Evolutionary conservation across 2,113 vertebrate genomes (phyloP).

Genomic region (Sander vitreus): DNA sequence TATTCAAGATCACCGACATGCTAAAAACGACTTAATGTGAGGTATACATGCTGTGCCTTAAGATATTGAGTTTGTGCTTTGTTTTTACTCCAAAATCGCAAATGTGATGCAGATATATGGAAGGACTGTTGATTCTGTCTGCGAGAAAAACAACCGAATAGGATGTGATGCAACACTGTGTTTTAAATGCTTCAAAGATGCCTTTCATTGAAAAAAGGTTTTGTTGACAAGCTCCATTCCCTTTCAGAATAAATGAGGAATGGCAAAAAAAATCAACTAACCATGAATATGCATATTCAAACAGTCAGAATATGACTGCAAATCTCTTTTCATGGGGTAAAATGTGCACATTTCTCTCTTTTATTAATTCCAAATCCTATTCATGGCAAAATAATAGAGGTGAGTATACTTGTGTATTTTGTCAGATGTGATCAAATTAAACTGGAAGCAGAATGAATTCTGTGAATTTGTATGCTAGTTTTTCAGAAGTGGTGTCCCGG

Average conservation of each 20-base stretch:
- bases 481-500: slow-evolving; percentile 84
- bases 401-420: slow-evolving; percentile 81
- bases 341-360: slow-evolving; percentile 59
- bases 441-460: slow-evolving; percentile 77
- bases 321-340: slow-evolving; percentile 76
- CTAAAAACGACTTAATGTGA: slow-evolving; percentile 59
- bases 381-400: slow-evolving; percentile 70
- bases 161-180: slow-evolving; percentile 64
- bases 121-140: slow-evolving; percentile 45
- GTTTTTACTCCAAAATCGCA: slow-evolving; percentile 69
- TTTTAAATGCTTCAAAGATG: slow-evolving; percentile 64
- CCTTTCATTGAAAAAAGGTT: slow-evolving; percentile 70
- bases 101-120: slow-evolving; percentile 59
- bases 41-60: slow-evolving; percentile 51
- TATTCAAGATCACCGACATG: slow-evolving; percentile 67
- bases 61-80: slow-evolving; percentile 66
- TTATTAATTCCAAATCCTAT: slow-evolving; percentile 81
- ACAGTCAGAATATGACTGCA: slow-evolving; percentile 66
- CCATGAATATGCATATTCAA: slow-evolving; percentile 80
- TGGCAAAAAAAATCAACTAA: slow-evolving; percentile 62
- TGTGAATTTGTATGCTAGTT: slow-evolving; percentile 75
- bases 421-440: slow-evolving; percentile 83
- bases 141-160: slow-evolving; percentile 53
- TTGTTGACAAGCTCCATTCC: slow-evolving; percentile 75
- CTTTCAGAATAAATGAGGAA: slow-evolving; percentile 71